Conservation (phyloP, 2,113 vertebrate genomes). For the Xiphophorus maculatus region DNA sequence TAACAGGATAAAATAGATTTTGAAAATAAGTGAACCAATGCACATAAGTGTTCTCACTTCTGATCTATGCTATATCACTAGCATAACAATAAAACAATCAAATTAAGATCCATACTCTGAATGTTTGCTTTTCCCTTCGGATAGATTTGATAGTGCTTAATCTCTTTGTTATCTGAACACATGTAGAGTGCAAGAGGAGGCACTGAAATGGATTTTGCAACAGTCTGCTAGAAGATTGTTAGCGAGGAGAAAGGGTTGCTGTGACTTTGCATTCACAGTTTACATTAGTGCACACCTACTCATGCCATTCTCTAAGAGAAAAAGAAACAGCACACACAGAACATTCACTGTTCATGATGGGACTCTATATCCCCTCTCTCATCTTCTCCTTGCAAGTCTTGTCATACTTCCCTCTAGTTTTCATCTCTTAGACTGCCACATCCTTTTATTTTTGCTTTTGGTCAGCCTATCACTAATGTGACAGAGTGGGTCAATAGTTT, state of each 20-base stretch:
- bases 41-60: not conserved
- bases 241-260: conserved; percentile 35
- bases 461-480: conserved; percentile 51
- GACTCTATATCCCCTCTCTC: conserved; percentile 41
- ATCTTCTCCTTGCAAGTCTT: conserved; percentile 34
- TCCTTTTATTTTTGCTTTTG: conserved; percentile 49
- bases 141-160: not conserved
- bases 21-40: not conserved
- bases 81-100: not conserved
- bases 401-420: not conserved
- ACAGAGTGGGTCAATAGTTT: conserved; percentile 63
- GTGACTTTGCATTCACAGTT: conserved; percentile 58
- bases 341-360: conserved; percentile 39
- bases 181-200: conserved; percentile 15
- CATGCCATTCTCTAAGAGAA: conserved; percentile 48
- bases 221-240: conserved; percentile 35
- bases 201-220: conserved; percentile 17
- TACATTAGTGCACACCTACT: conserved; percentile 46
- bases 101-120: not conserved
- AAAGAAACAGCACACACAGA: conserved; percentile 30
- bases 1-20: not conserved
- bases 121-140: not conserved
- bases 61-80: not conserved
- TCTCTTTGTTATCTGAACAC: not conserved
- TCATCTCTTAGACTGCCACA: conserved; percentile 19